Evolutionary conservation across 2,113 vertebrate genomes (phyloP).

Genomic region (Thomomys bottae): DNA sequence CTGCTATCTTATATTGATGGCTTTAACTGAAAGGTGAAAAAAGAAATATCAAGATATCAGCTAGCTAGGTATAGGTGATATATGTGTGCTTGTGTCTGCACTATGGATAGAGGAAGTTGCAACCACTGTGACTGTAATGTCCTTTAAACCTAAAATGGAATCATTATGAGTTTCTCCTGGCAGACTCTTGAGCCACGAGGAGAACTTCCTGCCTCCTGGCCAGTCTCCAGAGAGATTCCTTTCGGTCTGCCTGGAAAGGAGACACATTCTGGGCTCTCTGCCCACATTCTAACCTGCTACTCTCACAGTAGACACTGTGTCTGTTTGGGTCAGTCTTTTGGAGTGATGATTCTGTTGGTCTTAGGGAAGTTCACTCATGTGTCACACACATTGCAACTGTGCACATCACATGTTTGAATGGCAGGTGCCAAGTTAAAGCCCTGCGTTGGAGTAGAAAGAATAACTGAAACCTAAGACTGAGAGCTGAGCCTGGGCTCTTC

Average conservation of each 20-base stretch:
- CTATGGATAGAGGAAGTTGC: background rate
- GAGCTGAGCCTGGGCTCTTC: background rate
- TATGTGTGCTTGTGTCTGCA: background rate
- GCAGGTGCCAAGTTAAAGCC: background rate
- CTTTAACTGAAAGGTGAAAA: constrained; percentile 46
- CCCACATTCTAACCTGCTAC: constrained; percentile 48
- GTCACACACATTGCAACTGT: background rate
- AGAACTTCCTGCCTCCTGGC: constrained; percentile 68
- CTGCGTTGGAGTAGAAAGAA: background rate
- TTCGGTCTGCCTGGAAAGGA: constrained; percentile 21
- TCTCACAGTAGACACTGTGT: background rate
- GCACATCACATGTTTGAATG: background rate
- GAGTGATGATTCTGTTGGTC: constrained; percentile 43
- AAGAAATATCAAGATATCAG: background rate
- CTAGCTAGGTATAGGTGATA: background rate
- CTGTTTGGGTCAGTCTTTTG: constrained; percentile 47
- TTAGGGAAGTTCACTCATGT: constrained; percentile 14
- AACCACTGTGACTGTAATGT: constrained; percentile 38
- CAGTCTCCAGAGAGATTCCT: constrained; percentile 68
- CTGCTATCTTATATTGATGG: background rate
- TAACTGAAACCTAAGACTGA: background rate
- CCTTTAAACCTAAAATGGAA: constrained; percentile 67
- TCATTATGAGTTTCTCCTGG: constrained; percentile 52
- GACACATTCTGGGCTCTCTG: constrained; percentile 71
- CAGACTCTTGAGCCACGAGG: constrained; percentile 41